These are phyloP conservation scores for Drosophila trichaetosa DNA, from an alignment of 2,888 invertebrate species.

Conservation along the genomic window DNA sequence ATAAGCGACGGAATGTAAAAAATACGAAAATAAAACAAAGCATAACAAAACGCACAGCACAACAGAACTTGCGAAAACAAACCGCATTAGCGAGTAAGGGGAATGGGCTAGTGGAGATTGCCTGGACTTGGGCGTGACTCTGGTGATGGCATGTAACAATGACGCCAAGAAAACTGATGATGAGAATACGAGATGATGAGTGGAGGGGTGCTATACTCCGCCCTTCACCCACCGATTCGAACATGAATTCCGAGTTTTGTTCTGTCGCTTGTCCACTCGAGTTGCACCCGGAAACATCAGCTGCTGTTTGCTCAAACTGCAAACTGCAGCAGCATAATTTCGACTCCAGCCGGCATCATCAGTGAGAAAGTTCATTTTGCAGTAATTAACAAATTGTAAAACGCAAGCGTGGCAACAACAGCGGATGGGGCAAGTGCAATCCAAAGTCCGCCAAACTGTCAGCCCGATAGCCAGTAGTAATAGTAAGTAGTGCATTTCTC, in stretches of 20 bases:
- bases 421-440: constrained; percentile 25
- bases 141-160: constrained; percentile 60
- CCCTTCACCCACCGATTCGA: neutral
- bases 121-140: constrained; percentile 1
- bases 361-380: constrained; percentile 71
- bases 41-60: constrained; percentile 68
- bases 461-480: constrained; percentile 32
- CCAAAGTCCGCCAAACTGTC: constrained; percentile 52
- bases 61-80: constrained; percentile 65
- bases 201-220: constrained; percentile 1
- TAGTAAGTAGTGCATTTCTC: constrained; percentile 40
- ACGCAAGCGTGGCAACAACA: constrained; percentile 26
- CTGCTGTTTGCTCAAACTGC: constrained; percentile 64
- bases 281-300: constrained; percentile 60
- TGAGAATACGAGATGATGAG: constrained; percentile 40
- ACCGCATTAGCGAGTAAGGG: constrained; percentile 69
- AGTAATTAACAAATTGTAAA: constrained; percentile 79
- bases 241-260: constrained; percentile 9
- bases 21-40: constrained; percentile 60
- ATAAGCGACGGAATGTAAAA: constrained; percentile 56
- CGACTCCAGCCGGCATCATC: constrained; percentile 17
- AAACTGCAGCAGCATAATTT: constrained; percentile 6
- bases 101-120: neutral
- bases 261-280: constrained; percentile 34
- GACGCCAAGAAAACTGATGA: constrained; percentile 67